Evolutionary conservation across 2,797 vertebrate species (phyloP), one percentile per base, ranked within the genome.

Genomic region (Threskiornis aethiopicus): DNA sequence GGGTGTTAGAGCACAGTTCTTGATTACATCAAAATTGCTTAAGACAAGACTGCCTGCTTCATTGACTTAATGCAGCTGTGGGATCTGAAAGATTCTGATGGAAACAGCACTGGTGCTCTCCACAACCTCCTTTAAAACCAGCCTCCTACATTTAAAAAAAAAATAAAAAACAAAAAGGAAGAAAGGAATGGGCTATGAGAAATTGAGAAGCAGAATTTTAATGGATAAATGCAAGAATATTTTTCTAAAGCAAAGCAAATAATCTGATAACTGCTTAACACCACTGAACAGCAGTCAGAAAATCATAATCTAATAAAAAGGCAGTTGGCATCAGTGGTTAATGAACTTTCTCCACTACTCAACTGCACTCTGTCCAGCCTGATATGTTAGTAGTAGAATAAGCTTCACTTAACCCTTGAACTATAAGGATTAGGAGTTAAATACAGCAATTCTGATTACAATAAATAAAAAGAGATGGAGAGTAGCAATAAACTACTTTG

Each of bases 11-110:
- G 67, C 29, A 84, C 41, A 81, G 77, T 67, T 79, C 89, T 92
- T 97, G 92, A 95, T 97, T 96, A 94, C 83, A 84, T 59, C 55
- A 95, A 92, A 96, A 94, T 90, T 95, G 54, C 62, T 91, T 94
- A 87, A 95, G 92, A 96, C 84, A 96, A 89, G 87, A 94, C 57
- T 84, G 89, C 93, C 93, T 94, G 83, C 87, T 94, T 94, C 94
- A 79, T 65, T 96, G 89, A 92, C 80, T 93, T 96, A 94, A 94
- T 20, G 20, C 67, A 89, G 87, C 77, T 90, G 65, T 70, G 67
- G 87, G n/a, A 96, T 90, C 58, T 94, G 87, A 93, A 91, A 93
- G 58, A 85, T 79, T 93, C 44, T 93, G 54, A 55, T 84, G 51
- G 51, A 93, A 97, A 93, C n/a, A 90, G 25, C 41, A 78, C 16